A percentile compares a stretch with the other conserved stretches of the same genome.
phyloP scores from a whole-genome alignment of 2,888 invertebrate genomes.

The Hirtodrosophila duncani region DNA sequence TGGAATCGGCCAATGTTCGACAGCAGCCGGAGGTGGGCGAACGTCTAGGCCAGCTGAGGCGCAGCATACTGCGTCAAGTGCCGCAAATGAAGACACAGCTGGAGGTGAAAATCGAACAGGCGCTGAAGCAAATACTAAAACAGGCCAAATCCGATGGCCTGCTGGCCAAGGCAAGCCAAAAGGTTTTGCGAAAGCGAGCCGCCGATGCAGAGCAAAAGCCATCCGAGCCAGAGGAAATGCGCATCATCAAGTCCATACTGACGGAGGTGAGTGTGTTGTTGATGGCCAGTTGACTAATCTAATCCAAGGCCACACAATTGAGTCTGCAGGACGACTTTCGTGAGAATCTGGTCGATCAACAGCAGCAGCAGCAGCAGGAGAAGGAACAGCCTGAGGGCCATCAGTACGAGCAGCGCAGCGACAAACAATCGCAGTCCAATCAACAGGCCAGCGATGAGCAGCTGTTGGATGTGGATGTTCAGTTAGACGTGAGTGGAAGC shows the following conservation, averaged over 20 bases:
- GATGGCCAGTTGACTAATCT: neutral
- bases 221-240: conserved; percentile 34
- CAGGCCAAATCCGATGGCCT: conserved; percentile 52
- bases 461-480: conserved; percentile 36
- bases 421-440: no score
- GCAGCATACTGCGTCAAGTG: conserved; percentile 61
- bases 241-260: conserved; percentile 60
- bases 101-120: conserved; percentile 65
- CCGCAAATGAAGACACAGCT: conserved; percentile 63
- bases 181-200: conserved; percentile 34
- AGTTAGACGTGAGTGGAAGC: conserved; percentile 47
- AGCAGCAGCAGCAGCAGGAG: conserved; percentile 6
- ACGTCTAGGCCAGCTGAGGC: conserved; percentile 56
- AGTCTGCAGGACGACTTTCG: conserved; percentile 65
- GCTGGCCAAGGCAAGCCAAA: conserved; percentile 59
- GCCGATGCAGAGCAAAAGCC: conserved; percentile 9
- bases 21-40: conserved; percentile 15
- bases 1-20: conserved; percentile 9
- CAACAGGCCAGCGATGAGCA: no score
- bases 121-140: conserved; percentile 63
- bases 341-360: conserved; percentile 57
- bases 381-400: no score
- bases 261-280: conserved; percentile 49
- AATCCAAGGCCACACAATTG: conserved; percentile 6
- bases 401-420: conserved; percentile 11